Evolutionary conservation across 2,888 invertebrate species (phyloP).

Genomic region (Hirtodrosophila confusa): DNA sequence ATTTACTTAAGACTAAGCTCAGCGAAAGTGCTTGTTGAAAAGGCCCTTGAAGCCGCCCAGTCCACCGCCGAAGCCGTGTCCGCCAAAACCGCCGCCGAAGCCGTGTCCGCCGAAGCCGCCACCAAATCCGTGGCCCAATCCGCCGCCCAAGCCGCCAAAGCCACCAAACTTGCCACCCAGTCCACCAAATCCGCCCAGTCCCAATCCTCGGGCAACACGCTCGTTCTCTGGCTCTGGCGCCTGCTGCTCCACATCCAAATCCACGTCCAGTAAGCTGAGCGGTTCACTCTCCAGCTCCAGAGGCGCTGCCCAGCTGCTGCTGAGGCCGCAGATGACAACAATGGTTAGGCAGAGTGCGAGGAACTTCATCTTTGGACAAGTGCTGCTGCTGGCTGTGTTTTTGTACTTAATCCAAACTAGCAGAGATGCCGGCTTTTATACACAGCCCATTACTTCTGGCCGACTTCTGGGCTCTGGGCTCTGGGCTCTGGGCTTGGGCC

Average conservation of each 20-base stretch:
- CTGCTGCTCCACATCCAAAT: constrained; percentile 55
- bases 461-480: constrained; percentile 24
- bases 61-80: constrained; percentile 45
- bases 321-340: constrained; percentile 22
- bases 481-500: constrained; percentile 24
- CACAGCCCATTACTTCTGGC: constrained; percentile 19
- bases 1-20: constrained; percentile 17
- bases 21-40: constrained; percentile 65
- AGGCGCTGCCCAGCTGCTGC: constrained; percentile 42
- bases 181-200: constrained; percentile 62
- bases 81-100: constrained; percentile 59
- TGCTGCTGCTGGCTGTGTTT: constrained; percentile 26
- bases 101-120: constrained; percentile 61
- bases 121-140: constrained; percentile 55
- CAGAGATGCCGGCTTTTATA: constrained; percentile 49
- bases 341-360: constrained; percentile 43
- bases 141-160: constrained; percentile 63
- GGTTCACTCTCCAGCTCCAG: constrained; percentile 49
- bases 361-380: constrained; percentile 47
- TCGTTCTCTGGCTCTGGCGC: constrained; percentile 33
- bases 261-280: constrained; percentile 61
- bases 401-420: constrained; percentile 54
- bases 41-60: constrained; percentile 75
- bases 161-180: constrained; percentile 49
- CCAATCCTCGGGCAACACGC: constrained; percentile 69